Conservation (phyloP, 1,140 invertebrate genomes). For the Platorchestia sp. region DNA sequence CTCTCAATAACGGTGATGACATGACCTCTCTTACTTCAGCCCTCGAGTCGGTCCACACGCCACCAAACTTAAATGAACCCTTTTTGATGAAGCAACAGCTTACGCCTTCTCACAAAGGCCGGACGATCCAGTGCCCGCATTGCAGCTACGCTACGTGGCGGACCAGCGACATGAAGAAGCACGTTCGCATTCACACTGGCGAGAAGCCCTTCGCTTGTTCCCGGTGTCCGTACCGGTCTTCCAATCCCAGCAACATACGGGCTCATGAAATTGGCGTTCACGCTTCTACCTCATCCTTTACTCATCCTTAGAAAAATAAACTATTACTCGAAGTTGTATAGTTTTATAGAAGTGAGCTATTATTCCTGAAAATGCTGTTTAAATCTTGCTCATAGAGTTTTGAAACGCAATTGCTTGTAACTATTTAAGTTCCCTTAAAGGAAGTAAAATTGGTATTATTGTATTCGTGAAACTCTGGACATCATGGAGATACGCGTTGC, state of each 20-base stretch:
- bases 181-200: constrained; percentile 20
- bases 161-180: constrained; percentile 44
- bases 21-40: neutral
- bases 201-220: constrained; percentile 47
- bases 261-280: constrained; percentile 18
- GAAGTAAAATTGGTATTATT: too few species aligned
- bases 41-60: neutral
- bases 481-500: neutral
- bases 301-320: neutral
- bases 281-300: neutral
- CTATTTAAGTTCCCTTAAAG: too few species aligned
- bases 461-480: neutral
- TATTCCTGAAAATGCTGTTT: neutral
- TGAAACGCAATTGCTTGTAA: too few species aligned
- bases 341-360: neutral
- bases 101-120: neutral
- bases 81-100: neutral
- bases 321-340: neutral
- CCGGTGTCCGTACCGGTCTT: constrained; percentile 11
- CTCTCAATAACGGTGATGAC: neutral
- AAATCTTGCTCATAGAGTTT: too few species aligned
- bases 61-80: neutral
- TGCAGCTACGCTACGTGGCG: constrained; percentile 18
- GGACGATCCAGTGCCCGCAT: constrained; percentile 14
- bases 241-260: neutral